Percentiles rank a stretch among this genome's conserved stretches.
Conservation (phyloP, 2,888 invertebrate genomes). For the Trissolcus japonicus region DNA sequence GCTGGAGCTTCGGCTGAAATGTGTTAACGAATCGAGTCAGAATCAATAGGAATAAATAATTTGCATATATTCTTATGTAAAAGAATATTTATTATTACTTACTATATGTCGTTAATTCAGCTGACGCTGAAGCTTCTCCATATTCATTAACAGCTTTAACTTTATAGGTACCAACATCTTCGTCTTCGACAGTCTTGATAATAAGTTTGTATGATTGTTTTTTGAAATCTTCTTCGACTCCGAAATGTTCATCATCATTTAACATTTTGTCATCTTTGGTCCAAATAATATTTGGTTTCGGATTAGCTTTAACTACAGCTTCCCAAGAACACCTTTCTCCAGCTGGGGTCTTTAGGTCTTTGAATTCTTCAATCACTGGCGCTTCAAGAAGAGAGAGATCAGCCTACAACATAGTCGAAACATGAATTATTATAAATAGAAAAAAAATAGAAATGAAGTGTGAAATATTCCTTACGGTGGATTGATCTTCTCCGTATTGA, state of each 20-base stretch:
- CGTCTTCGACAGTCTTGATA: conserved; percentile 83
- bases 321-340: conserved; percentile 88
- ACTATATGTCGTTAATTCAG: conserved; percentile 86
- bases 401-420: conserved; percentile 72
- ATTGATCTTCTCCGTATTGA: conserved; percentile 86
- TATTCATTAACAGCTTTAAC: conserved; percentile 87
- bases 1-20: conserved; percentile 84
- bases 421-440: not conserved
- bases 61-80: too few relatives aligned
- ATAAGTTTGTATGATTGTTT: conserved; percentile 84
- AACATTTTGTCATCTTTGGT: conserved; percentile 81
- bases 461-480: conserved; percentile 78
- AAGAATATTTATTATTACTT: conserved; percentile 37
- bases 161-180: conserved; percentile 88
- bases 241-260: conserved; percentile 79
- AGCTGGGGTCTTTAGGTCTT: conserved; percentile 85
- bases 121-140: conserved; percentile 84
- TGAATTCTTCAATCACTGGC: conserved; percentile 87
- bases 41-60: not conserved
- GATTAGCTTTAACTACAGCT: conserved; percentile 91
- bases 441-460: not conserved
- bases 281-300: conserved; percentile 93
- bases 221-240: conserved; percentile 80
- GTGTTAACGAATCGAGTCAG: not conserved
- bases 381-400: conserved; percentile 86